Percentiles rank a stretch among this genome's conserved stretches.
Evolutionary conservation across 2,797 vertebrate genomes (phyloP).

Genomic region (Phyllotis vaccarum): DNA sequence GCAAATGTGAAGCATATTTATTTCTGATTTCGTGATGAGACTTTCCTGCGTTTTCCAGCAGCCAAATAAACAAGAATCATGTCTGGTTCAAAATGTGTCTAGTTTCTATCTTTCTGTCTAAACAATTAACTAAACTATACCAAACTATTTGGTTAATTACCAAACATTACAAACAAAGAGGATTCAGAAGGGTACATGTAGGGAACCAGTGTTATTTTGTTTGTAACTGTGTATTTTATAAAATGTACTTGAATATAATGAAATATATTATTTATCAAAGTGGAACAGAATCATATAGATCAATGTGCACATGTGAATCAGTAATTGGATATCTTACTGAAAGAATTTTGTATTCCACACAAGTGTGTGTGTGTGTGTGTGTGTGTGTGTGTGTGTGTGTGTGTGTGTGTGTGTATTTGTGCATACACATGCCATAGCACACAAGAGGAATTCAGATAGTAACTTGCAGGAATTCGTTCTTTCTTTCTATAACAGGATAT

Average conservation of each 20-base stretch:
- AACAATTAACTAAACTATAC: slow-evolving; percentile 52
- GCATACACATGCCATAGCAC: neutral
- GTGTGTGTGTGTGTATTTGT: neutral
- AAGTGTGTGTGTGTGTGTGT: neutral
- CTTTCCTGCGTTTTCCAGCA: slow-evolving; percentile 7
- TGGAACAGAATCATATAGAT: slow-evolving; percentile 24
- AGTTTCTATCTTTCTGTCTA: neutral
- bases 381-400: neutral
- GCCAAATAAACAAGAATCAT: slow-evolving; percentile 31
- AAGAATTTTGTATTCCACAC: slow-evolving; percentile 42
- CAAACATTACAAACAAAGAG: slow-evolving; percentile 25
- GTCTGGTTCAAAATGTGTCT: neutral
- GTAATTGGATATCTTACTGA: neutral
- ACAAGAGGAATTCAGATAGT: neutral
- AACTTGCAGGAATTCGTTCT: neutral
- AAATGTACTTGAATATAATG: slow-evolving; percentile 6
- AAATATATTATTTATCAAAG: slow-evolving; percentile 38
- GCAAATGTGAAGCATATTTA: neutral
- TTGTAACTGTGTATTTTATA: neutral
- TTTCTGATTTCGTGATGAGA: slow-evolving; percentile 37
- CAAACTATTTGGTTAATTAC: slow-evolving; percentile 55
- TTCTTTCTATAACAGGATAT: neutral
- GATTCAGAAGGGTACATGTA: neutral
- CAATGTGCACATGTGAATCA: neutral
- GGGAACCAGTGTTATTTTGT: neutral